Evolutionary conservation across 2,888 invertebrate genomes (phyloP).

Genomic region (Cyclophora punctaria): DNA sequence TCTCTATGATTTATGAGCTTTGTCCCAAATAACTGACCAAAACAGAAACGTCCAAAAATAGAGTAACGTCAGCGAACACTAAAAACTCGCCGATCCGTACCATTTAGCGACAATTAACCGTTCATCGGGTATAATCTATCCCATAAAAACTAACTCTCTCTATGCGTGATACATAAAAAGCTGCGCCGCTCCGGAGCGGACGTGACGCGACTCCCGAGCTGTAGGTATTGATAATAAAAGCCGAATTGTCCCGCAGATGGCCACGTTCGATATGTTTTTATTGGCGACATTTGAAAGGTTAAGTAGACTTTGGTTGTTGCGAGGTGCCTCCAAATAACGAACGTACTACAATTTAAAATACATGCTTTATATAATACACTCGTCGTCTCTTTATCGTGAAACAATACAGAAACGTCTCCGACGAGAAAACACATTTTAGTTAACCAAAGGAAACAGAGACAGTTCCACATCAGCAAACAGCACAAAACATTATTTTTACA

Average conservation of each 20-base stretch:
- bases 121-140: conserved; percentile 24
- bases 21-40: background rate
- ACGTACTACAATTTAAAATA: no score
- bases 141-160: conserved; percentile 27
- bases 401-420: no score
- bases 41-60: conserved; percentile 5
- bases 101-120: conserved; percentile 23
- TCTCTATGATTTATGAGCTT: no score
- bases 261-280: conserved; percentile 26
- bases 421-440: no score
- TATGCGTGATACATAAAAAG: conserved; percentile 23
- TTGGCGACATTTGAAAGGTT: conserved; percentile 15
- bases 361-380: no score
- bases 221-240: conserved; percentile 12
- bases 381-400: no score
- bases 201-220: conserved; percentile 18
- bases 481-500: no score
- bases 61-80: conserved; percentile 8
- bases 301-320: conserved; percentile 3
- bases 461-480: no score
- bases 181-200: conserved; percentile 11
- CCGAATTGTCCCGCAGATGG: conserved; percentile 26
- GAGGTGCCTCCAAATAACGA: no score
- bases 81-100: conserved; percentile 20
- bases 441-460: no score